phyloP scores from a whole-genome alignment of 2,113 vertebrate species.

The Pandion haliaetus region DNA sequence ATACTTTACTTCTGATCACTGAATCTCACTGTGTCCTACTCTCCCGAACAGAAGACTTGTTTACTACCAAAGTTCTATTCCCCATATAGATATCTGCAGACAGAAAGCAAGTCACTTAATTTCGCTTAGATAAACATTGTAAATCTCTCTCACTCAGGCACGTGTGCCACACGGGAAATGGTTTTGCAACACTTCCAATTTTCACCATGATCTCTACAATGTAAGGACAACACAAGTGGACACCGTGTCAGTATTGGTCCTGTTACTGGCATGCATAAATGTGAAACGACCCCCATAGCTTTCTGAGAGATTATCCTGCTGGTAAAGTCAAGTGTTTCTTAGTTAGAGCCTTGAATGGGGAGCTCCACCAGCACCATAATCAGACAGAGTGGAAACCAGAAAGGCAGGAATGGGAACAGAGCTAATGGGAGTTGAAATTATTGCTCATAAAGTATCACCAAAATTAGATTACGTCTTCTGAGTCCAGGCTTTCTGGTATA shows the following conservation, averaged over 20 bases:
- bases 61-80: not conserved
- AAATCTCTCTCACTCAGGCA: not conserved
- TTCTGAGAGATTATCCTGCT: not conserved
- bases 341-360: not conserved
- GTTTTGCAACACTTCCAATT: not conserved
- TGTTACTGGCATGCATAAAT: not conserved
- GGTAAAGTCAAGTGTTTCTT: not conserved
- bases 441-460: not conserved
- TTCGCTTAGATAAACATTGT: not conserved
- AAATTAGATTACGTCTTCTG: not conserved
- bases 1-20: not conserved
- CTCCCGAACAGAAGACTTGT: not conserved
- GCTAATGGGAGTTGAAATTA: not conserved
- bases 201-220: not conserved
- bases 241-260: not conserved
- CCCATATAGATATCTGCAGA: not conserved
- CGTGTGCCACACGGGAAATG: not conserved
- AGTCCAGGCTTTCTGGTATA: not conserved
- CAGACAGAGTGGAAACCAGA: not conserved
- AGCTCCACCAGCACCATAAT: not conserved
- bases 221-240: not conserved
- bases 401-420: not conserved
- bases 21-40: not conserved
- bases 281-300: not conserved
- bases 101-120: not conserved